A percentile compares a stretch with the other conserved stretches of the same genome.
These are phyloP conservation scores for Gila robusta DNA, from an alignment of 2,797 vertebrate genomes.

Conservation along the genomic window DNA sequence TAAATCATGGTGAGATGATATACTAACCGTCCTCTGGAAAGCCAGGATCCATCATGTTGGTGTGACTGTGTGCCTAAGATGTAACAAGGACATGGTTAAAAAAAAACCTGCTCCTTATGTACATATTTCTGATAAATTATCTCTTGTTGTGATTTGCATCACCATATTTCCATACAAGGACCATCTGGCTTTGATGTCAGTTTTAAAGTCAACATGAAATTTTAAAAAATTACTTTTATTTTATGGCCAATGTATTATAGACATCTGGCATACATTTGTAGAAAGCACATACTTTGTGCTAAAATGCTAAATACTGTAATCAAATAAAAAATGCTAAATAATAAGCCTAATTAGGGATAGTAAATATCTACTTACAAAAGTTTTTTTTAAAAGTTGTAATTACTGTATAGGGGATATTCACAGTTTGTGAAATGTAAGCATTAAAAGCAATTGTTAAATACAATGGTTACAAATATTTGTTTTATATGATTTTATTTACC, in stretches of 20 bases:
- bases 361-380: neutral
- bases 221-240: neutral
- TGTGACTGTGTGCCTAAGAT: slow-evolving; percentile 75
- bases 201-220: neutral
- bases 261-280: neutral
- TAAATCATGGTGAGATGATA: slow-evolving; percentile 4
- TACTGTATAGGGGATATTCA: neutral
- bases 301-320: neutral
- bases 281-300: neutral
- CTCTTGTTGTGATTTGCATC: neutral
- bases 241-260: neutral
- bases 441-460: neutral
- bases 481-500: neutral
- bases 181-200: neutral
- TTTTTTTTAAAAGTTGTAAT: neutral
- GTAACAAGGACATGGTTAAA: slow-evolving; percentile 56
- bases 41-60: slow-evolving; percentile 68
- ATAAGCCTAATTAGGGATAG: neutral
- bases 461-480: neutral
- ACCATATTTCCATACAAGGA: neutral
- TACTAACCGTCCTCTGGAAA: slow-evolving; percentile 76
- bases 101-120: neutral
- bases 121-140: neutral
- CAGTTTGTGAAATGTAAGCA: neutral
- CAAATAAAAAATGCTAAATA: neutral